Conservation (phyloP, 2,113 vertebrate genomes). For the Oxyura jamaicensis region DNA sequence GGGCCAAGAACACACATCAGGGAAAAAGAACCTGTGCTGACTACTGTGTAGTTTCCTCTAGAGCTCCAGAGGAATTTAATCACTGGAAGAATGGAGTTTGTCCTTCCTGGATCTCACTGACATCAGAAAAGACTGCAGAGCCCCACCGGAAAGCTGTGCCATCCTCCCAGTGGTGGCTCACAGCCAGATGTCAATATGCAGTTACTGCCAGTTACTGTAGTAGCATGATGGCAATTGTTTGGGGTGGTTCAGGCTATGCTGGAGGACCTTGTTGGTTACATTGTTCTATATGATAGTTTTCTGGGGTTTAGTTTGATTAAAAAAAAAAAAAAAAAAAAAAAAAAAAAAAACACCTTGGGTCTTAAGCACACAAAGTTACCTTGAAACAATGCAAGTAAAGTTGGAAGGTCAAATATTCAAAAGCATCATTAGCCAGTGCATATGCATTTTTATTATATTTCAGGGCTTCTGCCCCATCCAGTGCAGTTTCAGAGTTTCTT, state of each 20-base stretch:
- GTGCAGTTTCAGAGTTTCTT: background rate
- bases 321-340: background rate
- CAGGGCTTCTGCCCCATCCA: background rate
- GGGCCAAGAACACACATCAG: no score
- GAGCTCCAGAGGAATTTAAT: background rate
- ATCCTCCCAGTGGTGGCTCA: background rate
- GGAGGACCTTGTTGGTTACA: background rate
- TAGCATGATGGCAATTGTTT: background rate
- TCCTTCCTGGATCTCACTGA: background rate
- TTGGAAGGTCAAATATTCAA: background rate
- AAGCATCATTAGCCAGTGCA: background rate
- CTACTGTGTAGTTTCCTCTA: background rate
- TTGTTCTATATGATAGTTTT: background rate
- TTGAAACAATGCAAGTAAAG: background rate
- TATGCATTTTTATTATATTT: background rate
- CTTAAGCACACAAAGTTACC: background rate
- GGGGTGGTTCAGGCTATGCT: background rate
- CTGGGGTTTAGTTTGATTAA: background rate
- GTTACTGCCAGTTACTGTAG: background rate
- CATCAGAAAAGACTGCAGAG: background rate
- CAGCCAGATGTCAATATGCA: fast-evolving
- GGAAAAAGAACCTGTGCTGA: background rate
- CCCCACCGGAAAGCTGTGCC: background rate
- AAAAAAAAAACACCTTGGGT: background rate
- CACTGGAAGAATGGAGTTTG: background rate